Evolutionary conservation across 2,888 invertebrate species (phyloP), one percentile per base, ranked within the genome.

Genomic region (Eudemis profundana): DNA sequence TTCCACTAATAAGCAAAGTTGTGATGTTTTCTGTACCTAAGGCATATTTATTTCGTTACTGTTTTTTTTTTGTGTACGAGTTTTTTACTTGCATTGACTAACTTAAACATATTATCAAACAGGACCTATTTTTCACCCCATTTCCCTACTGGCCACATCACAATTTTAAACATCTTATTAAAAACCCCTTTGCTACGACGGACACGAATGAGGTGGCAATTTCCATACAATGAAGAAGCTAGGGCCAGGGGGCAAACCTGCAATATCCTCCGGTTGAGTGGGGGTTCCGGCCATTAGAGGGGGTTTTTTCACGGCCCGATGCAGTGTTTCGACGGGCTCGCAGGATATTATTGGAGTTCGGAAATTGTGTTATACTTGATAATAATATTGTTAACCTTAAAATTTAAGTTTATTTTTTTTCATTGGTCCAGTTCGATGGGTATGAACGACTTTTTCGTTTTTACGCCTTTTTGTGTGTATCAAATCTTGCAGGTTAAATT

Each of bases 181-280:
- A 29, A 47, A 51, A 29, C 29, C 56, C 21, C 51, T 51, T 40
- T 27, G 33, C 12, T 60, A 46, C 61, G 15, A 17, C n/a, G 33
- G 47, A 46, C 61, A 14, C 57, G 66, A 61, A 57, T 59, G 70
- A 67, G 65, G 53, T 57, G 65, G 68, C 69, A 70, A 72, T 72
- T 69, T 69, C 75, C 76, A 74, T 78, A 78, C 76, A 77, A 77
- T 76, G 72, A 76, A 70, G 71, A 72, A 75, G 75, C 72, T 74
- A 71, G 73, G 76, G 75, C 72, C 74, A 71, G 73, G 59, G 66
- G 70, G 71, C 66, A 66, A 73, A 69, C 72, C 8, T 76, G 76
- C 77, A 78, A 78, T 78, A 78, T 77, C 78, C 78, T 76, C 56
- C 27, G 47, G 19, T 23, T 12, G 33, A n/a, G 36, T 53, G 54